Conservation (phyloP, 2,888 invertebrate genomes). For the Acleris laterana region DNA sequence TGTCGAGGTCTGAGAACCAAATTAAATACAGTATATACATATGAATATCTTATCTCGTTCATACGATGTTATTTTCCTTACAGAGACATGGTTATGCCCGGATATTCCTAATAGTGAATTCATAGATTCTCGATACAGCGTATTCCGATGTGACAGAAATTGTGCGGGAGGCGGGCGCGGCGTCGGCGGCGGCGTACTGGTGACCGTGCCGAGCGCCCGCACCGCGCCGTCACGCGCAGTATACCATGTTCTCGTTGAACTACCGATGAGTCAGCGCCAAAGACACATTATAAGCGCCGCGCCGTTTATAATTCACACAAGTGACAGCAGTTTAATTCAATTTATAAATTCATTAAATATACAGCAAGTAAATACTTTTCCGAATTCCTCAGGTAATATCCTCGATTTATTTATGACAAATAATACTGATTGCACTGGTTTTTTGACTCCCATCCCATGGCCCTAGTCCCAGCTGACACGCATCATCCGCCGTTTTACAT, state of each 20-base stretch:
- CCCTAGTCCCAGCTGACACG: constrained; percentile 3
- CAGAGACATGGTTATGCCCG: constrained; percentile 16
- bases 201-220: constrained; percentile 6
- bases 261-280: neutral
- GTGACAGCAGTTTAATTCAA: neutral
- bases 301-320: too few relatives aligned
- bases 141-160: constrained; percentile 12
- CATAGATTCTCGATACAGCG: constrained; percentile 8
- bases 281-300: neutral
- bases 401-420: constrained; percentile 4
- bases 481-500: constrained; percentile 10
- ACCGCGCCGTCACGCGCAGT: constrained; percentile 6
- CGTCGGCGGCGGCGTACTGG: constrained; percentile 7
- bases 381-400: neutral
- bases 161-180: constrained; percentile 15
- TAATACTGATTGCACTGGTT: neutral
- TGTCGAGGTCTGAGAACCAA: constrained; percentile 5
- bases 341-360: neutral
- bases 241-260: neutral
- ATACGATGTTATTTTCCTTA: constrained; percentile 8
- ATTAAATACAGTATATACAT: constrained; percentile 8
- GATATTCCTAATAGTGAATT: constrained; percentile 11
- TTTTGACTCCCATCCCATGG: neutral
- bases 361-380: neutral
- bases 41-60: constrained; percentile 13